Evolutionary conservation across 2,888 invertebrate genomes (phyloP).

Genomic region (Tolmerus cingulatus): DNA sequence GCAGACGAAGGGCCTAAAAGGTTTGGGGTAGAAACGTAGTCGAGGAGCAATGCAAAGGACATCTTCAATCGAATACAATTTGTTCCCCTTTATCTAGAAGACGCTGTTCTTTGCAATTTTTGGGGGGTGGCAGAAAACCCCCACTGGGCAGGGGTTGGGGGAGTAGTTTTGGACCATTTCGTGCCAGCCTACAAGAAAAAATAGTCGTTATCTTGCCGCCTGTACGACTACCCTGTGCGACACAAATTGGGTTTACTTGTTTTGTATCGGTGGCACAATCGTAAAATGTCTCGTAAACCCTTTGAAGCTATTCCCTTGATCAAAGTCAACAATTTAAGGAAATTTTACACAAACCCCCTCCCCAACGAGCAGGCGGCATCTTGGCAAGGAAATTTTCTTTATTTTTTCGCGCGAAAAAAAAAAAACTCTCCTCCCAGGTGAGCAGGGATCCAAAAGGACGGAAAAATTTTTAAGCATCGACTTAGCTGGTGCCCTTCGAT

Average conservation of each 20-base stretch:
- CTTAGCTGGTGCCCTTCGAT: constrained; percentile 6
- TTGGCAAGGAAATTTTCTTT: neutral
- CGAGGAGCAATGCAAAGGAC: neutral
- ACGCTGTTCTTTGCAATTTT: neutral
- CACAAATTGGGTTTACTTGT: neutral
- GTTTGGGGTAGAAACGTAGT: neutral
- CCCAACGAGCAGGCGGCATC: neutral
- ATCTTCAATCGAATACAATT: constrained; percentile 9
- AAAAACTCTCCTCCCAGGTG: neutral
- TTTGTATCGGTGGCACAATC: neutral
- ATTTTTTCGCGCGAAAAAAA: neutral
- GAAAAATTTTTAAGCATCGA: constrained; percentile 8
- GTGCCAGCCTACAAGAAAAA: neutral
- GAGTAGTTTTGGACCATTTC: neutral
- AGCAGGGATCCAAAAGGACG: neutral
- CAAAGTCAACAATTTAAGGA: constrained; percentile 16
- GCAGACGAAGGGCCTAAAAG: neutral
- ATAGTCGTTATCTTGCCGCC: neutral
- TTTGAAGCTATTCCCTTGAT: constrained; percentile 11
- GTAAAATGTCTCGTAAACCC: neutral
- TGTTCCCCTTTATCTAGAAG: constrained; percentile 4
- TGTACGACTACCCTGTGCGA: neutral
- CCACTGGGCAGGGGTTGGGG: neutral
- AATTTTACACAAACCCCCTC: neutral
- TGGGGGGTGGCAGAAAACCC: neutral